Percentiles rank a stretch among this genome's conserved stretches.
These are phyloP conservation scores for Antrozous pallidus DNA, from an alignment of 2,797 vertebrate genomes.

Conservation along the genomic window DNA sequence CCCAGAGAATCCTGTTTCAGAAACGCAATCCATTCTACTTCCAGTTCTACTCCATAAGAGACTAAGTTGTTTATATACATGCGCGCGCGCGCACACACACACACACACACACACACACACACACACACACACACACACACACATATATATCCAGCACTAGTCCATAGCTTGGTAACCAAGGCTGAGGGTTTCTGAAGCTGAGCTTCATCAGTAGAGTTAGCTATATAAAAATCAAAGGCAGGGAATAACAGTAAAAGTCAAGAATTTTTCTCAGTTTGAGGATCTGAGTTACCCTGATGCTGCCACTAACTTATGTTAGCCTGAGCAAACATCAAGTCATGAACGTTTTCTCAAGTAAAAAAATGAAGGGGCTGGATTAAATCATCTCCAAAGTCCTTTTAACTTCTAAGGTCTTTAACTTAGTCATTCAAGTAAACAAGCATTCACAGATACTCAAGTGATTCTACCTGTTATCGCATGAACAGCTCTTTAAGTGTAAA, in stretches of 20 bases:
- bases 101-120: too few species aligned
- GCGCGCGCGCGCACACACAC: too few species aligned
- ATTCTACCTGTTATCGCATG: background rate
- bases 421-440: slow-evolving; percentile 31
- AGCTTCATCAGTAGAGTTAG: background rate
- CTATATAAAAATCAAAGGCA: background rate
- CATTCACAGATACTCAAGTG: background rate
- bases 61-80: too few species aligned
- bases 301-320: background rate
- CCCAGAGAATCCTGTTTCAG: background rate
- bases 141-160: background rate
- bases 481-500: background rate
- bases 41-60: background rate
- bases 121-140: too few species aligned
- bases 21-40: background rate
- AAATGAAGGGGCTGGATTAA: background rate
- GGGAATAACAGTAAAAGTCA: background rate
- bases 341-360: background rate
- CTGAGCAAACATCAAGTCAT: background rate
- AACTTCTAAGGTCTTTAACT: background rate
- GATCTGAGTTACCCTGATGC: background rate
- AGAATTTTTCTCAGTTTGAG: background rate
- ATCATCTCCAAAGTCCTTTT: background rate
- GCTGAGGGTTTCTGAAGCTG: background rate
- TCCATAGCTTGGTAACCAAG: background rate